Base-by-base conservation (phyloP, 30 jellyfish, hydroid and myxozoan genomes). In the Nemopilema nomurai region DNA sequence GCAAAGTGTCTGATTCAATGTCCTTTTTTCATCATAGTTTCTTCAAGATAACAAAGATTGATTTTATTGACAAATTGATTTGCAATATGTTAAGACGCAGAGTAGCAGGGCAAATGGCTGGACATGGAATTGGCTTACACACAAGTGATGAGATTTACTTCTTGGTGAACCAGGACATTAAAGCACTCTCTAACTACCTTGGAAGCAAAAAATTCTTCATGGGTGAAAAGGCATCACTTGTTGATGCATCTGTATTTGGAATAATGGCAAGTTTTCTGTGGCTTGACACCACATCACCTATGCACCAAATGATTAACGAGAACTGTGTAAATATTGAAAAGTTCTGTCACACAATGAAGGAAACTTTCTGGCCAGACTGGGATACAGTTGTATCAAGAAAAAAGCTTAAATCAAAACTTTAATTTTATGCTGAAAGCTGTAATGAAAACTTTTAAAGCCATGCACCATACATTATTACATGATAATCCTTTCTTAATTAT, bases 91-190 rank as follows among this genome's bases (percentile, higher is more conserved):
- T 26, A 6, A 84, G 31, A 62, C 30, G 51, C 52, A 79, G 70
- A 66, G 49, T 68, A 1, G 67, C 26, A 26, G 74, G 20, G 8
- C 62, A 66, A 24, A 18, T 81, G 22, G 41, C 49, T 27, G 83
- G 79, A 22, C 90, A 81, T 22, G 90, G 90, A 9, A 81, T 69
- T 23, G 90, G 90, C 24, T 53, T 85, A 7, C 90, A 81, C 33
- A 4, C 68, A 4, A 51, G 75, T 27, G 90, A 81, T 23, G 90
- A 81, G 57, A 52, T 81, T 9, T 81, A 32, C 33, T 65, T 66
- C 24, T 31, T 81, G 18, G 90, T 73, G 41, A 41, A 32, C 27
- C 66, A 81, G 22, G 90, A 81, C 57, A 85, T 81, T n/a, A 25
- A 67, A 23, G 90, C 90, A 20, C 50, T 81, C 16, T 81, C 90